These are phyloP conservation scores for Oceanites oceanicus DNA, from an alignment of 2,113 vertebrate genomes.

Conservation along the genomic window DNA sequence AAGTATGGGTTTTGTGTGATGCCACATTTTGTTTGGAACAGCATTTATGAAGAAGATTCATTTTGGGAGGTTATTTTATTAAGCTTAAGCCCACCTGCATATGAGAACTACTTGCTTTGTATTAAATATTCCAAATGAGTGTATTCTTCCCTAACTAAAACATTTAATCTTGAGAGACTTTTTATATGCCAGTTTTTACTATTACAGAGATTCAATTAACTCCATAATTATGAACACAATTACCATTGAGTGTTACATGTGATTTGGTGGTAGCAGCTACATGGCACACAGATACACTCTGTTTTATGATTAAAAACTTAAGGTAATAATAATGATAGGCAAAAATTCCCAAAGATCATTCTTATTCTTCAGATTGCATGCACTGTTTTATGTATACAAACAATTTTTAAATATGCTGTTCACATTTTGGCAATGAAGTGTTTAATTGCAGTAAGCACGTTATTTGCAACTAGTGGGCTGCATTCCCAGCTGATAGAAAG, in stretches of 20 bases:
- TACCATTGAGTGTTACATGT: constrained; percentile 5
- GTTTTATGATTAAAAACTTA: background rate
- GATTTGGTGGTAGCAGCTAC: constrained; percentile 1
- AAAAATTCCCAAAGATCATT: background rate
- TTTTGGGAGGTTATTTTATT: background rate
- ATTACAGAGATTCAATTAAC: constrained; percentile 51
- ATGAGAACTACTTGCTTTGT: background rate
- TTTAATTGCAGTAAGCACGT: background rate
- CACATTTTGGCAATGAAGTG: background rate
- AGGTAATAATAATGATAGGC: background rate
- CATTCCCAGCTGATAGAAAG: background rate
- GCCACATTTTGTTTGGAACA: background rate
- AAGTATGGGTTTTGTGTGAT: background rate
- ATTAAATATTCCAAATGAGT: background rate
- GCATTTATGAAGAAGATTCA: background rate
- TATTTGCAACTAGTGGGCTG: background rate
- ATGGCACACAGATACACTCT: background rate
- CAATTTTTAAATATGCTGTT: background rate
- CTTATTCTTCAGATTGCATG: background rate
- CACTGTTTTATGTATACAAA: background rate
- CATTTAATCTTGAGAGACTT: constrained; percentile 30
- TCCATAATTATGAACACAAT: constrained; percentile 52
- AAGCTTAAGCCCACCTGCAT: background rate
- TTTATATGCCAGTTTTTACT: constrained; percentile 20
- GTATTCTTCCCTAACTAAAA: background rate